Base-by-base conservation (phyloP, 2,888 invertebrate genomes). In the Sinopyrophorus schimmeli region DNA sequence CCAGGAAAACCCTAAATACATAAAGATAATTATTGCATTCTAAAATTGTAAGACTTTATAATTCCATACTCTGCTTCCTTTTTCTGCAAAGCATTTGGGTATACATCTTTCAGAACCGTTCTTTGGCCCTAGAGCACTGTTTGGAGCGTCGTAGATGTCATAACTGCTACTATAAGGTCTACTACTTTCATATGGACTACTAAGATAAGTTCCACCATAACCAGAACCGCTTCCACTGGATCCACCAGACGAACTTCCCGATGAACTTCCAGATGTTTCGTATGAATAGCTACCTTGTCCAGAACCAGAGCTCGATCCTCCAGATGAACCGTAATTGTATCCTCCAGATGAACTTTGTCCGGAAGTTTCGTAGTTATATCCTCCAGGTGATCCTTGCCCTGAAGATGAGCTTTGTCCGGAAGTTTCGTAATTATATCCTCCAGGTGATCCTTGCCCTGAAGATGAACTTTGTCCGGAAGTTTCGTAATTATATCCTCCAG, bases 71-170 rank as follows among this genome's bases (percentile, higher is more conserved):
- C 89, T 77, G 50, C 80, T 82, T 67, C 92, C 92, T 74, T 92
- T 92, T 73, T 92, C 90, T 1, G 92, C 92, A 57, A 89, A 86
- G 72, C 92, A 92, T 77, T 92, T 90, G 0, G 91, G 90, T 24
- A 82, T 80, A 65, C 92, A 92, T 62, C 84, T 83, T 46, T 81
- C 86, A 0, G 81, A 77, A 79, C 83, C 70, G 51, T 70, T 68
- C 58, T 63, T 73, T 62, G 79, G 74, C 61, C 77, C 66, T 27
- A 55, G 58, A 1, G 69, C 71, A 42, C 75, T 71, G 12, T 67
- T 73, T 2, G 76, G 75, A 11, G 76, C 72, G 1, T 78, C 76
- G 42, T 72, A 69, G 3, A 76, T 74, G 14, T 74, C 73, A 55
- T 77, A 79, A 58, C 75, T 79, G 50, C 75, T 75, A 1, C 73